These are phyloP conservation scores for Plutella xylostella DNA, from an alignment of 2,888 invertebrate genomes.

Conservation along the genomic window DNA sequence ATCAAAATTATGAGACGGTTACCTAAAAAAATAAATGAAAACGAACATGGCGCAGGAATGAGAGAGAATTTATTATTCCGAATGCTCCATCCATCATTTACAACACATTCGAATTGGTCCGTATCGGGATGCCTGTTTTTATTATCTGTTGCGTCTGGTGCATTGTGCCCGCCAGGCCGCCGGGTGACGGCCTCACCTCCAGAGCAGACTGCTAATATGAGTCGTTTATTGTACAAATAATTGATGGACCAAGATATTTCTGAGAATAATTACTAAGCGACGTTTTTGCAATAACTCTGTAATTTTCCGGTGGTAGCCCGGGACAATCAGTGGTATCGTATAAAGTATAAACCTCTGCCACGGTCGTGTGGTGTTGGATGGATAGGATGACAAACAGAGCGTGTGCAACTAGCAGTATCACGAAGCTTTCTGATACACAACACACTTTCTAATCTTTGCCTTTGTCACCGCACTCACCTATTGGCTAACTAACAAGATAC, in stretches of 20 bases:
- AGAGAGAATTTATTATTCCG: constrained; percentile 18
- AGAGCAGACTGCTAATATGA: no score
- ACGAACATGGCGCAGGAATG: constrained; percentile 13
- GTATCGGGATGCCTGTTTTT: constrained; percentile 18
- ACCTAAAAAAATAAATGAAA: constrained; percentile 4
- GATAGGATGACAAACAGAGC: constrained; percentile 67
- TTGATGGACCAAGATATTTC: not conserved
- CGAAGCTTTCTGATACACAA: constrained; percentile 56
- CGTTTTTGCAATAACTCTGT: constrained; percentile 8
- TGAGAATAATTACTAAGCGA: no score
- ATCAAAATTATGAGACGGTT: not conserved
- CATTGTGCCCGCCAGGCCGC: constrained; percentile 4
- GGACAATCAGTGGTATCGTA: constrained; percentile 9
- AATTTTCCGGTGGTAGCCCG: constrained; percentile 11
- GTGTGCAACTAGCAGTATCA: constrained; percentile 52
- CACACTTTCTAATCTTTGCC: constrained; percentile 68
- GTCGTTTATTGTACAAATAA: no score
- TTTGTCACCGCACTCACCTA: constrained; percentile 61
- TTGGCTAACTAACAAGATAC: constrained; percentile 55
- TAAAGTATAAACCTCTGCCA: not conserved
- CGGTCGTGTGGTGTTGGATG: constrained; percentile 22
- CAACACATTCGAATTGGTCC: constrained; percentile 18
- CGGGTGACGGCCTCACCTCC: no score
- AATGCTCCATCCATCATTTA: constrained; percentile 20
- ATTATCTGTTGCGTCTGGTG: constrained; percentile 7